Percentiles rank a stretch among this genome's conserved stretches.
Evolutionary conservation across 2,113 vertebrate genomes (phyloP).

Genomic region (Actinemys pallida): DNA sequence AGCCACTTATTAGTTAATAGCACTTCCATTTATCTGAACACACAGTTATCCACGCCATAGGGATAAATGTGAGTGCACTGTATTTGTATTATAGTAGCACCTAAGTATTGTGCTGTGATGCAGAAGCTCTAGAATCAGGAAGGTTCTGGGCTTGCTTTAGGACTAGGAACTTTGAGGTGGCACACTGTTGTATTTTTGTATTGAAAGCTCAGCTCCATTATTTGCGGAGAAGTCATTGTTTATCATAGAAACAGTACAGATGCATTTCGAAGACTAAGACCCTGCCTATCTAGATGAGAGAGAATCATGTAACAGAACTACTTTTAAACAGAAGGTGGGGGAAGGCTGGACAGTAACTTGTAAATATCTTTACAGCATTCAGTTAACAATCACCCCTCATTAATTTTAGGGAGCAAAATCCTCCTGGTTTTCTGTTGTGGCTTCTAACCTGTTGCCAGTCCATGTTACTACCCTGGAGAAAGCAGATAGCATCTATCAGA

Average conservation of each 20-base stretch:
- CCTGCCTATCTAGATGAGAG: not conserved
- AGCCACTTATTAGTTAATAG: not conserved
- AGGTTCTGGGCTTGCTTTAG: not conserved
- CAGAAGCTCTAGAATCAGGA: not conserved
- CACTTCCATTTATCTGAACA: not conserved
- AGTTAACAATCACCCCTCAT: not conserved
- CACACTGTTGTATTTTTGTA: not conserved
- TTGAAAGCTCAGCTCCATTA: not conserved
- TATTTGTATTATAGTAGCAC: not conserved
- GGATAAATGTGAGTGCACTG: not conserved
- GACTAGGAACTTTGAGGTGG: not conserved
- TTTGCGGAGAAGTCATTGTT: not conserved
- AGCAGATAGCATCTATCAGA: slow-evolving; percentile 84
- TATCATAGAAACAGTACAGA: not conserved
- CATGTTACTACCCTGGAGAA: slow-evolving; percentile 83
- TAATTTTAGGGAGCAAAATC: slow-evolving; percentile 83
- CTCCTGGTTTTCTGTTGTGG: slow-evolving; percentile 92
- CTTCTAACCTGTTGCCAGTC: slow-evolving; percentile 85
- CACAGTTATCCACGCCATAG: not conserved
- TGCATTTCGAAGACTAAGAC: not conserved
- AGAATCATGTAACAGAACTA: not conserved
- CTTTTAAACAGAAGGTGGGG: not conserved
- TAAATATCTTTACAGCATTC: not conserved
- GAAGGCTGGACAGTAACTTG: not conserved
- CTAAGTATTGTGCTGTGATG: not conserved